A percentile compares a stretch with the other conserved stretches of the same genome.
phyloP scores from a whole-genome alignment of 2,113 vertebrate genomes.

The Myrmecophaga tridactyla region DNA sequence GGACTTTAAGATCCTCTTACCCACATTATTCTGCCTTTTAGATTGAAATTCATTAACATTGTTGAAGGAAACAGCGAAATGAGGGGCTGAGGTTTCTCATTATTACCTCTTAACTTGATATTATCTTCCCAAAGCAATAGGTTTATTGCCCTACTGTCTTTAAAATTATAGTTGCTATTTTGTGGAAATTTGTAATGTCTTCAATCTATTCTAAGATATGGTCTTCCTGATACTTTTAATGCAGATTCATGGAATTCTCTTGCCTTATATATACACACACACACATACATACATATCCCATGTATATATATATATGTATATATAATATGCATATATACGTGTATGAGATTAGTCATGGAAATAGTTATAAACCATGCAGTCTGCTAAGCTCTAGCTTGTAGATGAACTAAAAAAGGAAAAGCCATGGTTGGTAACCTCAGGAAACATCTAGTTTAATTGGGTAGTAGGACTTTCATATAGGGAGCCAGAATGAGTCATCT shows the following conservation, averaged over 20 bases:
- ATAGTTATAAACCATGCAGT: background rate
- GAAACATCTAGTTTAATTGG: background rate
- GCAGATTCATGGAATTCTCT: background rate
- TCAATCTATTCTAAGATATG: background rate
- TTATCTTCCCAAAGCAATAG: background rate
- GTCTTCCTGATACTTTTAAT: background rate
- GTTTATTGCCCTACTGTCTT: background rate
- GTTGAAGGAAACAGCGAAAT: constrained; percentile 17
- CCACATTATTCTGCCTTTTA: background rate
- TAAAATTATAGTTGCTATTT: background rate
- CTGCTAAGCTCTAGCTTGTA: background rate
- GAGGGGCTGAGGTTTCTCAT: constrained; percentile 22
- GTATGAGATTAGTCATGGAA: background rate
- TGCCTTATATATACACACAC: background rate
- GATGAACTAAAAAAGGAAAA: background rate
- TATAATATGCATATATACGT: background rate
- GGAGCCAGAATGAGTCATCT: background rate
- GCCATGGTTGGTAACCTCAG: background rate
- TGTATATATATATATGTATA: background rate
- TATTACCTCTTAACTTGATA: constrained; percentile 15
- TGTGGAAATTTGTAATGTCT: background rate
- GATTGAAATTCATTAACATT: constrained; percentile 31
- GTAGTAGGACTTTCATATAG: background rate
- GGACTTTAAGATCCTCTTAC: constrained; percentile 1
- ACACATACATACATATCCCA: background rate